A percentile compares a stretch with the other conserved stretches of the same genome.
Conservation (phyloP, 2,113 vertebrate species). For the Macaca nemestrina region DNA sequence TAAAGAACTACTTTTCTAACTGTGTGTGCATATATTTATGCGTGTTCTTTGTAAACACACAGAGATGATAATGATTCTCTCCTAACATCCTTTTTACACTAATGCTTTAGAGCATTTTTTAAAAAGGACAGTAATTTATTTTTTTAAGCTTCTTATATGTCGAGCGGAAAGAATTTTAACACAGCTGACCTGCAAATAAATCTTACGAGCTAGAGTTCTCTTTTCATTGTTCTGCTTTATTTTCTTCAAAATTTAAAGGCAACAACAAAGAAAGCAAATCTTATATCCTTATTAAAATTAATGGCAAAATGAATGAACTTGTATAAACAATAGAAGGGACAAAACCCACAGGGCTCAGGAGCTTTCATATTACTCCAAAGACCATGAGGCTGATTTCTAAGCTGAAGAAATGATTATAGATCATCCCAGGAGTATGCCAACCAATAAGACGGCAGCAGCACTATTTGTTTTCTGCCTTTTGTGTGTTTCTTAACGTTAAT, state of each 20-base stretch:
- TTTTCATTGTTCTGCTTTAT: background rate
- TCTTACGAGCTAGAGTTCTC: slow-evolving; percentile 9
- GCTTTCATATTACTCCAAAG: background rate
- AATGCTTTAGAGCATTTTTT: slow-evolving; percentile 18
- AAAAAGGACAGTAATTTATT: slow-evolving; percentile 62
- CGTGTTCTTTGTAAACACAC: slow-evolving; percentile 67
- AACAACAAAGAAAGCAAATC: background rate
- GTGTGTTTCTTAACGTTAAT: slow-evolving; percentile 56
- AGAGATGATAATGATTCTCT: slow-evolving; percentile 76
- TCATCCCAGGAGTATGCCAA: slow-evolving; percentile 30
- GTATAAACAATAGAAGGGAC: slow-evolving; percentile 1
- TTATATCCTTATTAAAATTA: slow-evolving; percentile 16
- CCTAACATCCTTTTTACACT: slow-evolving; percentile 4
- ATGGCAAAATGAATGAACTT: slow-evolving; percentile 1
- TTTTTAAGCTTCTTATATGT: slow-evolving; percentile 46
- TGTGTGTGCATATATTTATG: background rate
- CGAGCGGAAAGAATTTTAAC: slow-evolving; percentile 42
- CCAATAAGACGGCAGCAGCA: background rate
- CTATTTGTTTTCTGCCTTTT: slow-evolving; percentile 46
- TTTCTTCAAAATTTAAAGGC: slow-evolving; percentile 38
- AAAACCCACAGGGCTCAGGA: background rate
- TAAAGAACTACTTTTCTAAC: slow-evolving; percentile 68
- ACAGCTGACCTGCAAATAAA: slow-evolving; percentile 69
- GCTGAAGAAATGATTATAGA: slow-evolving; percentile 40
- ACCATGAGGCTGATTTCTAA: background rate